phyloP scores from a whole-genome alignment of 2,888 invertebrate genomes.

The Callinectes sapidus region DNA sequence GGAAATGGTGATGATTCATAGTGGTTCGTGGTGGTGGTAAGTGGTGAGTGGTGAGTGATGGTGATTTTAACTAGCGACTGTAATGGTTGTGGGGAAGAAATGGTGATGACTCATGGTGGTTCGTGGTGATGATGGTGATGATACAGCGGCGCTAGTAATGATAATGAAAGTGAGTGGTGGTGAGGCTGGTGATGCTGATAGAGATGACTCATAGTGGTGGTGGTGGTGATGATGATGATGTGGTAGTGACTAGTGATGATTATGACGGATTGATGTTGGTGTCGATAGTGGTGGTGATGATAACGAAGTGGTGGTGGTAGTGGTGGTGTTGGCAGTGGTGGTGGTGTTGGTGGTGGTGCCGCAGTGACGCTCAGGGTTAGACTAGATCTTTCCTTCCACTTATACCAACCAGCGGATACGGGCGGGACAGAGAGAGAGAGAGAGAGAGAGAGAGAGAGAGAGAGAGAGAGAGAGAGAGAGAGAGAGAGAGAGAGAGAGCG shows the following conservation, averaged over 20 bases:
- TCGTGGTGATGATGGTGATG: neutral
- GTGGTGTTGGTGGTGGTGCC: neutral
- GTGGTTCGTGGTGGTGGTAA: neutral
- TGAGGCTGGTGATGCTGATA: neutral
- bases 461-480: constrained; percentile 3
- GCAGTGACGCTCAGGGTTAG: neutral
- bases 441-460: neutral
- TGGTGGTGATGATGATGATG: neutral
- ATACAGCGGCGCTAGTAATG: neutral
- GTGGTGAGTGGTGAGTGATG: neutral
- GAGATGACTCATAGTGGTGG: neutral
- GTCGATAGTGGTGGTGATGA: neutral
- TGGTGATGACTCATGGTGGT: neutral
- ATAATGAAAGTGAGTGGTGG: neutral
- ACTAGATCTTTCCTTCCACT: constrained; percentile 33
- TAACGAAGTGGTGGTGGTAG: neutral
- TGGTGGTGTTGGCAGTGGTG: neutral
- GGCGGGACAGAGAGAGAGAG: constrained; percentile 13
- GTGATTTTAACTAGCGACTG: neutral
- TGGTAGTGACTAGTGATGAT: neutral
- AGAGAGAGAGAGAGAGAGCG: neutral
- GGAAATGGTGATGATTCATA: neutral
- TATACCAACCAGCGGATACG: constrained; percentile 22
- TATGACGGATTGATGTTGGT: neutral
- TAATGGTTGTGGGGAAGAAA: neutral